These are phyloP conservation scores for Aspidoscelis tigris DNA, from an alignment of 2,113 vertebrate genomes.

Conservation along the genomic window DNA sequence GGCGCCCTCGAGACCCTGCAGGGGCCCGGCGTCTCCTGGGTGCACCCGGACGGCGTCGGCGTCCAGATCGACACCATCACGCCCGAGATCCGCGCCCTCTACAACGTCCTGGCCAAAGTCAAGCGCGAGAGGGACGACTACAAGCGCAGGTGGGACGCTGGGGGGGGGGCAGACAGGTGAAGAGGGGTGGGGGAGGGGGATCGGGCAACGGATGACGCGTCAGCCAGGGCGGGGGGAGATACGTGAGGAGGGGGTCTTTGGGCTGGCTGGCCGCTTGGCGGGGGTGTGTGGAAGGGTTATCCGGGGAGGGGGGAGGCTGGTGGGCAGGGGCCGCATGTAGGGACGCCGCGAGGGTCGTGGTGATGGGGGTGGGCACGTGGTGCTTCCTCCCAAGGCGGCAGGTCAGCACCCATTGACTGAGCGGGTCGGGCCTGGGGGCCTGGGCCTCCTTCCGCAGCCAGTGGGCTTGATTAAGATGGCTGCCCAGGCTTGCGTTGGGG, in stretches of 20 bases:
- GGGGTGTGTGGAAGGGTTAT: too few relatives aligned
- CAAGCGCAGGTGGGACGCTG: constrained; percentile 86
- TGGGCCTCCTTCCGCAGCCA: background rate
- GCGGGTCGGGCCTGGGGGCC: background rate
- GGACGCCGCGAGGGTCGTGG: background rate
- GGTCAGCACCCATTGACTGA: too few relatives aligned
- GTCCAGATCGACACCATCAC: constrained; percentile 99
- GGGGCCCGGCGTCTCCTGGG: constrained; percentile 92
- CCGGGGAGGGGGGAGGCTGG: background rate
- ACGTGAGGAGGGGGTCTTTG: too few relatives aligned
- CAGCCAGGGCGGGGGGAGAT: background rate
- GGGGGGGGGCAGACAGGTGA: background rate
- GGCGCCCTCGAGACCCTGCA: constrained; percentile 84
- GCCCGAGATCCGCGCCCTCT: constrained; percentile 94
- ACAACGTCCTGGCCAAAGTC: constrained; percentile 97
- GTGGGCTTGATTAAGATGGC: background rate
- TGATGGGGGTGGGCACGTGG: background rate
- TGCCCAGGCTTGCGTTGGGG: background rate
- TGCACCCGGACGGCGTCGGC: constrained; percentile 94
- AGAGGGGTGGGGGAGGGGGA: background rate
- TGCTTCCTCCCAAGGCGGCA: too few relatives aligned
- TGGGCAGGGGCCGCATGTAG: background rate
- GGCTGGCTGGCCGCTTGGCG: too few relatives aligned
- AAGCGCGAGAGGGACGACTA: constrained; percentile 96
- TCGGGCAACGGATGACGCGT: too few relatives aligned